phyloP scores from a whole-genome alignment of 2,113 vertebrate species.

The Sclerurus mexicanus region DNA sequence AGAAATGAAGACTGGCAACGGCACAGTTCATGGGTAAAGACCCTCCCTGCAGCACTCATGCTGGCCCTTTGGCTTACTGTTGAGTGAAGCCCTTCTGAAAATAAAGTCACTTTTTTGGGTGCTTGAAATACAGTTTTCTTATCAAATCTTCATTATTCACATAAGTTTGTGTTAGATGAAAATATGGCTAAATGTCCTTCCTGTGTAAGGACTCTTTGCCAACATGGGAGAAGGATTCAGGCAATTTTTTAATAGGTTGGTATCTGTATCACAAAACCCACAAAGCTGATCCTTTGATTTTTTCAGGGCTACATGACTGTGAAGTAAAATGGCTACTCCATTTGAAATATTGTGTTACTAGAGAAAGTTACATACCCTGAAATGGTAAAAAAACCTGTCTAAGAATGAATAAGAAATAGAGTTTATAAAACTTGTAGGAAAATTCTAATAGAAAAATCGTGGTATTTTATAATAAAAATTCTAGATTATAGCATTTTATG shows the following conservation, averaged over 20 bases:
- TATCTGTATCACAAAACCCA: background rate
- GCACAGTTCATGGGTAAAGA: background rate
- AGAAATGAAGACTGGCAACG: background rate
- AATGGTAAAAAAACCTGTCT: background rate
- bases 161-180: background rate
- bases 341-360: background rate
- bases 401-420: background rate
- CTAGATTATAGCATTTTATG: background rate
- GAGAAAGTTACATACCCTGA: background rate
- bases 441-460: background rate
- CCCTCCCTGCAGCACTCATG: background rate
- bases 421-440: background rate
- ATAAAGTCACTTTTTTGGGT: background rate
- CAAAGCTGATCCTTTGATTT: background rate
- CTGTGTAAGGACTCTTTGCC: background rate
- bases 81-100: background rate
- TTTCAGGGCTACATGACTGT: background rate
- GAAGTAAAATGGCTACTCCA: background rate
- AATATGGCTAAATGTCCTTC: background rate
- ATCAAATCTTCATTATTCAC: background rate
- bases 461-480: background rate
- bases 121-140: background rate
- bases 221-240: background rate
- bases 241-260: background rate
- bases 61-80: background rate